Evolutionary conservation across 2,113 vertebrate genomes (phyloP), one percentile per base, ranked within the genome.

Genomic region (Lutjanus erythropterus): DNA sequence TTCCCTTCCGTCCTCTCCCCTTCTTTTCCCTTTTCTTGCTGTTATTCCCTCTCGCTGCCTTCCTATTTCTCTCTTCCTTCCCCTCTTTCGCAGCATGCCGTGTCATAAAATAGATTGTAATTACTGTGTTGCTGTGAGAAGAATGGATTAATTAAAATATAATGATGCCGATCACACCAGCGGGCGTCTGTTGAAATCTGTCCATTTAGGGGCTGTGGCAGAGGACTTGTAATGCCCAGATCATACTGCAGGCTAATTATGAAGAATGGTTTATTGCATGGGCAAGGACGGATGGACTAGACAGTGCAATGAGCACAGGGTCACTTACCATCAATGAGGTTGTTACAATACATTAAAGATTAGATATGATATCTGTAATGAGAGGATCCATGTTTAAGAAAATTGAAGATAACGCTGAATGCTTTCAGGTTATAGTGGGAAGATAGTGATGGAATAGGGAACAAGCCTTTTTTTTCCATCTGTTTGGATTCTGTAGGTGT

Each of bases 101-200:
- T 76, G 76, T 86, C 78, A 84, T 91, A 88, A 93, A 94, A 91
- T 90, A 91, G 85, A 93, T 90, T 92, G 84, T 91, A 94, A 94
- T 94, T 93, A 86, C 90, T 89, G 87, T 88, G 89, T 93, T 91
- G 88, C 89, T 91, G 90, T 75, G 90, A 93, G 90, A 93, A 93
- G 91, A 94, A 92, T 89, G 87, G 89, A 91, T 93, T 91, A 94
- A 95, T 94, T 93, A 93, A 93, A 93, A 94, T 92, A 91, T 91
- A 91, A 94, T 90, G 92, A 92, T 94, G 91, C 92, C 64, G 87
- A 94, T 94, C 93, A 93, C 91, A 94, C 88, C 88, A 89, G 89
- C 88, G 64, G 87, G 86, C 75, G 59, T 85, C 84, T 88, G 86
- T 84, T 90, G 90, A 94, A 94, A 93, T 92, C 89, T 81, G 91